A percentile compares a stretch with the other conserved stretches of the same genome.
phyloP scores from a whole-genome alignment of 2,888 invertebrate genomes.

The Argynnis bischoffii region DNA sequence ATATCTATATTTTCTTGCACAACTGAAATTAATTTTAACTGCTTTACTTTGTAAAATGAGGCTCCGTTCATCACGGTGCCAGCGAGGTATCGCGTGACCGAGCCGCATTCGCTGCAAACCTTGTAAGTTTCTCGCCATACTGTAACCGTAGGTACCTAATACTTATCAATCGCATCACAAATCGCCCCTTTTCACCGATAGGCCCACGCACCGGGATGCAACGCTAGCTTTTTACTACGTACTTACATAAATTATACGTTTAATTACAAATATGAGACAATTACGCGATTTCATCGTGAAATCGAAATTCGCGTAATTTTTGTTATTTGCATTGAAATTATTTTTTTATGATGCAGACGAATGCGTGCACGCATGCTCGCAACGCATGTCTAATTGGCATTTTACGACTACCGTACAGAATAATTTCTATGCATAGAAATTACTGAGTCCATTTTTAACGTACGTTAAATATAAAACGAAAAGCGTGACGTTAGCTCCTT shows the following conservation, averaged over 20 bases:
- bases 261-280: slow-evolving; percentile 60
- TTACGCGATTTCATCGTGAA: slow-evolving; percentile 63
- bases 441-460: slow-evolving; percentile 7
- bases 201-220: slow-evolving; percentile 57
- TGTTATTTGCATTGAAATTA: slow-evolving; percentile 71
- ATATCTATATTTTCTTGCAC: slow-evolving; percentile 21
- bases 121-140: slow-evolving; percentile 53
- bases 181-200: slow-evolving; percentile 45
- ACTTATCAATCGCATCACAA: slow-evolving; percentile 58
- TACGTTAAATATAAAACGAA: background rate
- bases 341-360: slow-evolving; percentile 56
- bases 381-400: slow-evolving; percentile 67
- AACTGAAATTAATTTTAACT: slow-evolving; percentile 32
- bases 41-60: slow-evolving; percentile 24
- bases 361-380: slow-evolving; percentile 72
- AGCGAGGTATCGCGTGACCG: slow-evolving; percentile 52
- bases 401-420: slow-evolving; percentile 30
- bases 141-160: slow-evolving; percentile 16
- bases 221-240: slow-evolving; percentile 64
- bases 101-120: slow-evolving; percentile 45
- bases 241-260: slow-evolving; percentile 38
- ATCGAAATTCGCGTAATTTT: slow-evolving; percentile 66
- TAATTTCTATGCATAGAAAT: slow-evolving; percentile 20
- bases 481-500: slow-evolving; percentile 4
- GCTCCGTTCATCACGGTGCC: slow-evolving; percentile 36